Conservation (phyloP, 2,113 vertebrate species). For the Copsychus sechellarum region DNA sequence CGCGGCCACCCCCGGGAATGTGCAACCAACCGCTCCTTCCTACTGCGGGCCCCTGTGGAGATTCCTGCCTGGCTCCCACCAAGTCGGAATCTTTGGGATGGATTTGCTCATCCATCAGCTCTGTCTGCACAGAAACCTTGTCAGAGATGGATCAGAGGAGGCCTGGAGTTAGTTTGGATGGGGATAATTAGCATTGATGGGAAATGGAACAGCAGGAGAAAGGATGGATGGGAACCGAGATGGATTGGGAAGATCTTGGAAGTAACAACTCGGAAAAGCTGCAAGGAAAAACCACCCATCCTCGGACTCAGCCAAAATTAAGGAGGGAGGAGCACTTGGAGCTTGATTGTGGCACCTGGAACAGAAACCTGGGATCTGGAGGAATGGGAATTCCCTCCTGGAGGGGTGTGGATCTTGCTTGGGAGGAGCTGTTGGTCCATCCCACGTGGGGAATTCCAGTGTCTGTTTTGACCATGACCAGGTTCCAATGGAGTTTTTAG, state of each 20-base stretch:
- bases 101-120: neutral
- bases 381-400: neutral
- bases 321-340: neutral
- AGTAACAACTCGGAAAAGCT: accelerated
- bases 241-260: neutral
- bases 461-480: accelerated
- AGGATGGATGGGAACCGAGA: neutral
- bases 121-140: accelerated
- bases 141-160: neutral
- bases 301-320: accelerated
- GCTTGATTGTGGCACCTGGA: neutral
- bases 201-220: neutral
- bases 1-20: accelerated
- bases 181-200: neutral
- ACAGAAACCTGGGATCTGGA: neutral
- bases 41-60: accelerated
- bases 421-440: neutral
- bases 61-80: neutral
- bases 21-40: neutral
- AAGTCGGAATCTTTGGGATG: neutral
- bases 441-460: neutral
- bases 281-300: neutral
- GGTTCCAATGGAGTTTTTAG: neutral
- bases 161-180: neutral
- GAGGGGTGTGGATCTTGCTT: neutral